Conservation (phyloP, 2,113 vertebrate species). For the Neogale vison region DNA sequence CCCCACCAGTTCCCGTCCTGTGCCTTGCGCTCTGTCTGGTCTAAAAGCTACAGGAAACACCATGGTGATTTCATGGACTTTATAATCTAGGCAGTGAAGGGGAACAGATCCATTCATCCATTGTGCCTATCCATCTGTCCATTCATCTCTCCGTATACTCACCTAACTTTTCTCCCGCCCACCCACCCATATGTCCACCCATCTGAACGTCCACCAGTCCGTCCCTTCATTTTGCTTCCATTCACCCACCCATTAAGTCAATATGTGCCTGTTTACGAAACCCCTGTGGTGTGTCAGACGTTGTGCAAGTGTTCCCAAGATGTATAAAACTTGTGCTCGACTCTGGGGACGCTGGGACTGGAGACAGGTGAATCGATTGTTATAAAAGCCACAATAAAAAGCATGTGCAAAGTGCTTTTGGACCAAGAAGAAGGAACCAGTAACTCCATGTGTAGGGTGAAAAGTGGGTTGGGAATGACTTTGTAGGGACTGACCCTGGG, state of each 20-base stretch:
- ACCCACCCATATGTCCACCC: neutral
- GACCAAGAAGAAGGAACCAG: neutral
- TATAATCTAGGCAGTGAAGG: neutral
- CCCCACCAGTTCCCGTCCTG: neutral
- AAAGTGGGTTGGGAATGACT: neutral
- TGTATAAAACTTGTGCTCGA: neutral
- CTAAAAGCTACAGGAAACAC: neutral
- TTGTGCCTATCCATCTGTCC: neutral
- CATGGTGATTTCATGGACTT: slow-evolving; percentile 3
- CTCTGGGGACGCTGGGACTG: neutral
- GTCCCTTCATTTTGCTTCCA: neutral
- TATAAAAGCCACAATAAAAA: neutral
- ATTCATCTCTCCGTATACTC: neutral
- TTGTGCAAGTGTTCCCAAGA: neutral
- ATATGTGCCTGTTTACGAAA: neutral
- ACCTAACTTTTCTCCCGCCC: neutral
- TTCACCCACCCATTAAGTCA: neutral
- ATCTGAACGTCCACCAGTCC: neutral
- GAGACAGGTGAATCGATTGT: neutral
- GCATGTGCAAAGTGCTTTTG: neutral
- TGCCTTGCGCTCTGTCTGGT: neutral
- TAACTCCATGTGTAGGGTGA: neutral
- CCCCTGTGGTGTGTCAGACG: neutral
- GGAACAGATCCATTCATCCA: neutral
- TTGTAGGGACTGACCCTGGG: neutral